Evolutionary conservation across 2,888 invertebrate species (phyloP).

Genomic region (Alloplasta piceator): DNA sequence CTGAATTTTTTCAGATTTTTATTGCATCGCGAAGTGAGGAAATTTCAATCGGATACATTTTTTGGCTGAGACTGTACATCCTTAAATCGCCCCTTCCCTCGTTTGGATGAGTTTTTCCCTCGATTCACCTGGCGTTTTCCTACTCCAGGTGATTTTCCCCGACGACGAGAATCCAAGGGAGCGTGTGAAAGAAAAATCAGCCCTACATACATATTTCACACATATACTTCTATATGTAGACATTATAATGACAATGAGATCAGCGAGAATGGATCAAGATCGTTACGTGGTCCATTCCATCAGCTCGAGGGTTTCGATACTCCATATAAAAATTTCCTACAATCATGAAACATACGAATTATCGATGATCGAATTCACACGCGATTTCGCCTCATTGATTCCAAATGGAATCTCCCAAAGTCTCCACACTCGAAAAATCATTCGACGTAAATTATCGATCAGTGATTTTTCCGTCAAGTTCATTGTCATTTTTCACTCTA

Average conservation of each 20-base stretch:
- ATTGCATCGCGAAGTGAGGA: too few relatives aligned
- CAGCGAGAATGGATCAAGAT: slow-evolving; percentile 17
- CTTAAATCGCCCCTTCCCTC: slow-evolving; percentile 23
- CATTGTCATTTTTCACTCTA: slow-evolving; percentile 18
- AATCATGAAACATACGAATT: slow-evolving; percentile 40
- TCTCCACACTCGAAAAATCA: background rate
- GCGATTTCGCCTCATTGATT: slow-evolving; percentile 39
- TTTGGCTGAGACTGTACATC: too few relatives aligned
- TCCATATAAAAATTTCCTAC: background rate
- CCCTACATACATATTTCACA: slow-evolving; percentile 26
- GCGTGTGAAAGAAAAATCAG: slow-evolving; percentile 59
- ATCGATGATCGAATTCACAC: slow-evolving; percentile 60
- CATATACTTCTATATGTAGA: background rate
- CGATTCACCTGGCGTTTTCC: slow-evolving; percentile 59
- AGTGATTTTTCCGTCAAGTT: slow-evolving; percentile 22
- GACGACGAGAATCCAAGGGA: slow-evolving; percentile 5
- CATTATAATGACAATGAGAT: slow-evolving; percentile 63
- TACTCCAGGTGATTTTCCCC: slow-evolving; percentile 53
- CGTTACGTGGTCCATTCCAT: slow-evolving; percentile 37
- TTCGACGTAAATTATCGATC: slow-evolving; percentile 32
- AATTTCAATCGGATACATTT: too few relatives aligned
- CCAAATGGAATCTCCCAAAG: slow-evolving; percentile 18
- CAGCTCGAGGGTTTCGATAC: slow-evolving; percentile 35
- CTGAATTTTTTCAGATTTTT: too few relatives aligned
- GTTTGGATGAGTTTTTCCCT: background rate